Evolutionary conservation across 1,140 invertebrate species (phyloP), one percentile per base, ranked within the genome.

Genomic region (Agrypnia vestita): DNA sequence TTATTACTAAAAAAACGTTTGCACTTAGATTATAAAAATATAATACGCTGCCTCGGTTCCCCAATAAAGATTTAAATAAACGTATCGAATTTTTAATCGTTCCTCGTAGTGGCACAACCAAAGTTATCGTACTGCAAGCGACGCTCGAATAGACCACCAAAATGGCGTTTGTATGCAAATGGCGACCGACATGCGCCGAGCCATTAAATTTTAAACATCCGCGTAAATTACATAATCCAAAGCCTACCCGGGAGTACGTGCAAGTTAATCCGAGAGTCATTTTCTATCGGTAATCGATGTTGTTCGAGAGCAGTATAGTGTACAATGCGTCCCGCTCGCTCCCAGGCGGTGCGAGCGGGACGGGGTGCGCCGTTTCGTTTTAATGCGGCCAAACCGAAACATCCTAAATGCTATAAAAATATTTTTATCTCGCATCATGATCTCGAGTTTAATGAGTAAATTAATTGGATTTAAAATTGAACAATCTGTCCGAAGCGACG

Each of bases 401-500:
- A 71, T 80, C 76, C 59, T 62, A 83, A 80, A 78, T 75, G 76
- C 79, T 73, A 83, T 83, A 83, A 83, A 83, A 83, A 80, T 83
- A 76, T 76, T 73, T 79, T 83, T 83, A 83, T 83, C 82, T 83
- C 82, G 72, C 49, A 79, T 80, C 64, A 79, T 80, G 80, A 83
- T 83, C 82, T 83, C 49, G 49, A 72, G 59, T 81, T 83, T 83
- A 83, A 83, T 83, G 82, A 83, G 82, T 80, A 83, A 81, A 83
- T 83, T 83, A 83, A 83, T 83, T 83, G 82, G 82, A 83, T 83
- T 83, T 83, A 81, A 81, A 81, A 83, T 83, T 83, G 82, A 83
- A 81, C 80, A 81, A 81, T 79, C 82, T 61, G 77, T 67, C 61
- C 25, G 25, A 35, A 35, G 75, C 3, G 43, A 44, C 46, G 76